Conservation (phyloP, 2,113 vertebrate genomes). For the Apeltes quadracus region DNA sequence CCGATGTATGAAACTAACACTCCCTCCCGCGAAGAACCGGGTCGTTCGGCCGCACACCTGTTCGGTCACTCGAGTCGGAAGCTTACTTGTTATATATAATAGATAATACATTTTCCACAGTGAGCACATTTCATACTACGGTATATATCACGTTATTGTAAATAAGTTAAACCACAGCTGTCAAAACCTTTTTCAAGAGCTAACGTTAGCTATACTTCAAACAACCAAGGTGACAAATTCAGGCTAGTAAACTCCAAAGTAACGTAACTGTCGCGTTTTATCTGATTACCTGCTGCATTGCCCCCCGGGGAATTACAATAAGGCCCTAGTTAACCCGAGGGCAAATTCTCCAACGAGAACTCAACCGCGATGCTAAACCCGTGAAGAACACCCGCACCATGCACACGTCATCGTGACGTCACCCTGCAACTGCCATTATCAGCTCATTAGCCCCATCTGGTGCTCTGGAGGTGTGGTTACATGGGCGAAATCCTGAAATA, state of each 20-base stretch:
- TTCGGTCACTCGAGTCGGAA: not conserved
- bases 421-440: not conserved
- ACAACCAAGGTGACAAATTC: not conserved
- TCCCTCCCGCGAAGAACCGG: not conserved
- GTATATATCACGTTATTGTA: not conserved
- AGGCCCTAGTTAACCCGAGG: not conserved
- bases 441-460: constrained; percentile 30
- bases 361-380: not conserved
- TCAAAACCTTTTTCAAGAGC: not conserved
- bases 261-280: not conserved
- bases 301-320: not conserved
- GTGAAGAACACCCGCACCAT: not conserved
- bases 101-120: too few relatives aligned
- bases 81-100: not conserved
- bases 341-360: not conserved
- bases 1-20: not conserved
- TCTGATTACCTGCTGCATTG: not conserved
- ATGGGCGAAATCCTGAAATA: not conserved
- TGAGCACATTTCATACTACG: too few relatives aligned
- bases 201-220: not conserved
- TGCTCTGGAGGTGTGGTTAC: constrained; percentile 6
- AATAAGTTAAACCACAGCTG: not conserved
- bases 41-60: constrained; percentile 17
- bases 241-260: not conserved
- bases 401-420: not conserved